Evolutionary conservation across 2,797 vertebrate species (phyloP).

Genomic region (Eleutherodactylus coqui): DNA sequence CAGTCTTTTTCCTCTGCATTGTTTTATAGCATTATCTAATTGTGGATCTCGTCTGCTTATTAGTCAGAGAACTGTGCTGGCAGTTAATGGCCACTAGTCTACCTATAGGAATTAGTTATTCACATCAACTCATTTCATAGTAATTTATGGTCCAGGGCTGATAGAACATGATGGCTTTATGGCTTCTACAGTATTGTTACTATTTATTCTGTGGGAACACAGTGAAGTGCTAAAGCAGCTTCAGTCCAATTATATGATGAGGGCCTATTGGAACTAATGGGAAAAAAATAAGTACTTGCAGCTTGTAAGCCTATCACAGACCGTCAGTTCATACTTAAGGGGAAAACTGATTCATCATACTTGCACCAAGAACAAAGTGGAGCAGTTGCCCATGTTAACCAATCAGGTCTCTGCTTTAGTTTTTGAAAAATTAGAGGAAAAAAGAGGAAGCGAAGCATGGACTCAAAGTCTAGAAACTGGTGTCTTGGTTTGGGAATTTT

Average conservation of each 20-base stretch:
- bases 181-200: neutral
- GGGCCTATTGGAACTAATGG: neutral
- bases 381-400: too few relatives aligned
- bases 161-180: neutral
- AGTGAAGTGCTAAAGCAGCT: neutral
- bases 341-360: too few relatives aligned
- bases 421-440: too few relatives aligned
- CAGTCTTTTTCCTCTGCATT: neutral
- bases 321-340: too few relatives aligned
- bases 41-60: neutral
- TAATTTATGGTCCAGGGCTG: neutral
- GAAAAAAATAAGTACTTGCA: neutral
- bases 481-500: too few relatives aligned
- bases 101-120: neutral
- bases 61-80: neutral
- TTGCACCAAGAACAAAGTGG: too few relatives aligned
- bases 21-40: constrained; percentile 16
- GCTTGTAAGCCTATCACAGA: too few relatives aligned
- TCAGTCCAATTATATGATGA: neutral
- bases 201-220: neutral
- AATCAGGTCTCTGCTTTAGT: too few relatives aligned
- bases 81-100: neutral
- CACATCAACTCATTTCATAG: neutral
- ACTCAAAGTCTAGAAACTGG: too few relatives aligned
- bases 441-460: too few relatives aligned